A percentile compares a stretch with the other conserved stretches of the same genome.
These are phyloP conservation scores for Hirtodrosophila histrioides DNA, from an alignment of 2,888 invertebrate genomes.

Conservation along the genomic window DNA sequence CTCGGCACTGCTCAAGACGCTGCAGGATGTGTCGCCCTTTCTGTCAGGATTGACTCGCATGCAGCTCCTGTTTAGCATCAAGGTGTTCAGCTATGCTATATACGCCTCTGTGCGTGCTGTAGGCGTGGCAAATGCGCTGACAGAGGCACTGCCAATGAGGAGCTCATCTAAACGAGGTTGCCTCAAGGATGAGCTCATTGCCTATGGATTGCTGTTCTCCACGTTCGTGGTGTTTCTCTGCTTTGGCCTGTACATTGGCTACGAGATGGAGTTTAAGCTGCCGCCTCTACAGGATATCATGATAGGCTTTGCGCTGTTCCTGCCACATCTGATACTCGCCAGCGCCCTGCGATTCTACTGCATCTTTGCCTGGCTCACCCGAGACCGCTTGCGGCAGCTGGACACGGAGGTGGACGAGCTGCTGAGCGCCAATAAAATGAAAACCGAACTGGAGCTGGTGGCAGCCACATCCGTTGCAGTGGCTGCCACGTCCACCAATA, in stretches of 20 bases:
- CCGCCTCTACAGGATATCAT: slow-evolving; percentile 76
- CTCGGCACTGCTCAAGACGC: slow-evolving; percentile 60
- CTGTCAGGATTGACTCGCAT: slow-evolving; percentile 63
- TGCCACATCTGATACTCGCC: slow-evolving; percentile 77
- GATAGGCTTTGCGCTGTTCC: slow-evolving; percentile 72
- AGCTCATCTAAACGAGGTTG: not conserved
- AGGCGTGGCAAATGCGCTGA: slow-evolving; percentile 54
- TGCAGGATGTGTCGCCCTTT: slow-evolving; percentile 74
- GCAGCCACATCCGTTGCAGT: slow-evolving; percentile 15
- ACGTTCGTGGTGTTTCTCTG: slow-evolving; percentile 59
- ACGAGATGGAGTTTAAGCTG: slow-evolving; percentile 76
- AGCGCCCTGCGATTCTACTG: slow-evolving; percentile 61
- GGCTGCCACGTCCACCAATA: not conserved
- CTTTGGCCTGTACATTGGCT: slow-evolving; percentile 73
- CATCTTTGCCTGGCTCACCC: slow-evolving; percentile 61
- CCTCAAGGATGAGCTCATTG: slow-evolving; percentile 39
- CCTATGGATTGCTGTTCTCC: slow-evolving; percentile 64
- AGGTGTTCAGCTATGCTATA: slow-evolving; percentile 62
- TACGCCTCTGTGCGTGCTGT: slow-evolving; percentile 59
- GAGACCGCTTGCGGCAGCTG: slow-evolving; percentile 49
- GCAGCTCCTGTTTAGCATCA: slow-evolving; percentile 74
- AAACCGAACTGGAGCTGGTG: slow-evolving; percentile 29
- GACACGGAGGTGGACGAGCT: slow-evolving; percentile 29
- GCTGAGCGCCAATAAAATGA: slow-evolving; percentile 17
- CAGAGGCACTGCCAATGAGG: slow-evolving; percentile 34